Percentiles rank a stretch among this genome's conserved stretches.
Evolutionary conservation across 2,888 invertebrate species (phyloP).

Genomic region (Ormyrus thymus): DNA sequence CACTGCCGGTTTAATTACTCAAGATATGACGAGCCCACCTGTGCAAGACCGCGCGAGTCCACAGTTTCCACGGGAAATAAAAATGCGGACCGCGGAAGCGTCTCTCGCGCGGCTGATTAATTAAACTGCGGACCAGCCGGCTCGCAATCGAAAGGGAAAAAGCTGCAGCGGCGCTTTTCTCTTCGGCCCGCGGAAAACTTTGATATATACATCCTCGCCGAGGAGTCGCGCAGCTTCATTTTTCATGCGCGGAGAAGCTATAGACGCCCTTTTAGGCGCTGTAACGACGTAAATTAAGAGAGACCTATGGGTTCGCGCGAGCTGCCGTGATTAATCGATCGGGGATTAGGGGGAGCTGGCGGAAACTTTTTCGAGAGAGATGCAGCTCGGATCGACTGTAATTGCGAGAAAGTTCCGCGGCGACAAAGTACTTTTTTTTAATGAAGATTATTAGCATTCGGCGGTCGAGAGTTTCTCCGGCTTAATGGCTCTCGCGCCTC

Average conservation of each 20-base stretch:
- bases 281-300: slow-evolving; percentile 47
- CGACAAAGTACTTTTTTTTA: not conserved
- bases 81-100: not conserved
- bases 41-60: slow-evolving; percentile 49
- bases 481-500: slow-evolving; percentile 15
- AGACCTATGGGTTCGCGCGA: slow-evolving; percentile 4
- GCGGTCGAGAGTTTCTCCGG: not conserved
- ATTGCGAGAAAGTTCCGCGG: not conserved
- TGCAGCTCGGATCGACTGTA: not conserved
- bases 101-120: slow-evolving; percentile 38
- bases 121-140: slow-evolving; percentile 48
- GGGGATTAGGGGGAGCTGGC: slow-evolving; percentile 20
- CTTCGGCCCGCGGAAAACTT: too few relatives aligned
- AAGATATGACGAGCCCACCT: slow-evolving; percentile 68
- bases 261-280: slow-evolving; percentile 17
- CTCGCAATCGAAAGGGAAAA: slow-evolving; percentile 30
- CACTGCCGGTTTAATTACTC: slow-evolving; percentile 69
- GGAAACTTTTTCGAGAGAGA: not conserved
- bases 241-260: slow-evolving; percentile 28
- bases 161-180: not conserved
- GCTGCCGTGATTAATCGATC: slow-evolving; percentile 36
- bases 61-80: slow-evolving; percentile 3
- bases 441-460: not conserved
- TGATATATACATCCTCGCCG: too few relatives aligned
- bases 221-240: slow-evolving; percentile 22